Percentiles rank a stretch among this genome's conserved stretches.
Evolutionary conservation across 2,113 vertebrate species (phyloP).

Genomic region (Gnathonemus echidnorhynchus): DNA sequence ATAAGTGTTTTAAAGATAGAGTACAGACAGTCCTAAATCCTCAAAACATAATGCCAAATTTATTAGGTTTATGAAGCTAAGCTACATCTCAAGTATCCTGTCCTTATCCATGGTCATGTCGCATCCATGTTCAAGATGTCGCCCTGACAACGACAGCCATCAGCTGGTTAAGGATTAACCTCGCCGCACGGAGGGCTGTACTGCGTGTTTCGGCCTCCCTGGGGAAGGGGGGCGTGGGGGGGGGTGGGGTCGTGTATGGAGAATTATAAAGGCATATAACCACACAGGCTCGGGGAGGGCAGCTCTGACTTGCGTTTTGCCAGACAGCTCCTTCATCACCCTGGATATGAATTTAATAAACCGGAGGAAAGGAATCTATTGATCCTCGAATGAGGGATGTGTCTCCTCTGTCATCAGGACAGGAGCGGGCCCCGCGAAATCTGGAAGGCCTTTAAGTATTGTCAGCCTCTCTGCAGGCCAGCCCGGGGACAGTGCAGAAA

Average conservation of each 20-base stretch:
- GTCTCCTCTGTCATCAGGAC: background rate
- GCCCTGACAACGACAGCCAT: background rate
- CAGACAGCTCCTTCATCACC: background rate
- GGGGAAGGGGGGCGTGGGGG: background rate
- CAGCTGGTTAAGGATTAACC: background rate
- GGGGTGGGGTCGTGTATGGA: background rate
- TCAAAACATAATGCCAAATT: background rate
- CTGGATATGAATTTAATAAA: slow-evolving; percentile 6
- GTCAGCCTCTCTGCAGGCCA: background rate
- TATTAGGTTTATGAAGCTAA: background rate
- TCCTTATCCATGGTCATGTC: background rate
- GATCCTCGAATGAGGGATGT: background rate
- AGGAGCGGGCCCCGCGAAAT: background rate
- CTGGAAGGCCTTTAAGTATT: background rate
- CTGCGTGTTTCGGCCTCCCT: background rate
- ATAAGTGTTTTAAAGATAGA: background rate
- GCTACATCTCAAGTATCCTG: background rate
- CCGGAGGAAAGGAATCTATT: background rate
- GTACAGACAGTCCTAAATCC: background rate
- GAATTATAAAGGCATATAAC: background rate
- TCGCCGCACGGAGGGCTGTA: background rate
- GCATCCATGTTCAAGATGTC: background rate
- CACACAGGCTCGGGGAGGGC: background rate
- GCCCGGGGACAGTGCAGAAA: background rate
- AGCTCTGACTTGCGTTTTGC: background rate